phyloP scores from a whole-genome alignment of 1,140 invertebrate species.

The Drosophila leontia region DNA sequence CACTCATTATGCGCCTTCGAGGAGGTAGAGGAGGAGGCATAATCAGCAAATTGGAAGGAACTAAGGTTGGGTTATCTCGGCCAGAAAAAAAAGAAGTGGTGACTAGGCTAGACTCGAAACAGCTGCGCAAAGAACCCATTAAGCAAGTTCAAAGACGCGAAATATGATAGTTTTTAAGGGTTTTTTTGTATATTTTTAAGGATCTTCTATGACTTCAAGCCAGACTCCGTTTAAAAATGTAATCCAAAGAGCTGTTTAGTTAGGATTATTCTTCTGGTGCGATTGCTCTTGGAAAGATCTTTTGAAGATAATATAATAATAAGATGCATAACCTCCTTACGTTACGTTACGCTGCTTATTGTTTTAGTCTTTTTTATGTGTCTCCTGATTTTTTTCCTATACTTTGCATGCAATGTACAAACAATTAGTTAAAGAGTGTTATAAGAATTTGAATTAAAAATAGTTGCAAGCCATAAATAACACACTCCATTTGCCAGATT shows the following conservation, averaged over 20 bases:
- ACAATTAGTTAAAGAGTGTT: too few species aligned
- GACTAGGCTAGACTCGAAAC: slow-evolving; percentile 24
- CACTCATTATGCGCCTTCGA: slow-evolving; percentile 50
- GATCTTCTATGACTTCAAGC: background rate
- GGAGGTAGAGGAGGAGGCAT: slow-evolving; percentile 1
- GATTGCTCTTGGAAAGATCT: too few species aligned
- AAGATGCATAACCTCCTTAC: too few species aligned
- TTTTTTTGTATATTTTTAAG: background rate
- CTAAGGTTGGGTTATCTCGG: slow-evolving; percentile 18
- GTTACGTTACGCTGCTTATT: too few species aligned
- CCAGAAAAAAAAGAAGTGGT: slow-evolving; percentile 12
- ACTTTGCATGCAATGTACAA: too few species aligned
- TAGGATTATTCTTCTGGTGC: too few species aligned
- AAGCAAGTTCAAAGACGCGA: slow-evolving; percentile 6
- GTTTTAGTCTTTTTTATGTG: too few species aligned
- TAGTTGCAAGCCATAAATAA: background rate
- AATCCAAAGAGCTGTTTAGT: background rate
- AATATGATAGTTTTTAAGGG: background rate
- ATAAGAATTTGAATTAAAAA: too few species aligned
- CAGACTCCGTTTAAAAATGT: background rate
- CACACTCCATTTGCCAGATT: slow-evolving; percentile 14
- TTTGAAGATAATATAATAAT: too few species aligned
- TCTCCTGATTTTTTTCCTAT: too few species aligned
- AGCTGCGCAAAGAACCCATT: slow-evolving; percentile 17
- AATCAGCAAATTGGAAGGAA: slow-evolving; percentile 45